phyloP scores from a whole-genome alignment of 2,113 vertebrate genomes.

The Dromaius novaehollandiae region DNA sequence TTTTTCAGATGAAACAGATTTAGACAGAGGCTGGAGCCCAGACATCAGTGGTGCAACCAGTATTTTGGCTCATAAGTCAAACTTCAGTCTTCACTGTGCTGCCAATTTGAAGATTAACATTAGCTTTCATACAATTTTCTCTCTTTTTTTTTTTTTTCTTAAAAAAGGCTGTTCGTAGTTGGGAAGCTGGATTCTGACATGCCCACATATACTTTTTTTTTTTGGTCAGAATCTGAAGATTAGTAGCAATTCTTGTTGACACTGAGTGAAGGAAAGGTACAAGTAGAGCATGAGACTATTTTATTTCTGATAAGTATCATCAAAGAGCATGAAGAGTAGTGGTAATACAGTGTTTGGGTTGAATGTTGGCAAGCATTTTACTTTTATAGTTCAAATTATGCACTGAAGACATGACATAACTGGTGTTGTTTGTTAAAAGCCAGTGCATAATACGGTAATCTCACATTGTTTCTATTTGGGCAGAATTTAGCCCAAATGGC shows the following conservation, averaged over 20 bases:
- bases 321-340: not conserved
- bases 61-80: not conserved
- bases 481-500: not conserved
- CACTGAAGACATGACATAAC: not conserved
- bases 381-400: not conserved
- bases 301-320: not conserved
- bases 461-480: rapidly evolving
- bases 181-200: not conserved
- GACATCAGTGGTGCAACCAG: not conserved
- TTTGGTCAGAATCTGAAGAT: not conserved
- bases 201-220: not conserved
- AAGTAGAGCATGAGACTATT: not conserved
- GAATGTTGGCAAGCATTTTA: not conserved
- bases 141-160: not conserved
- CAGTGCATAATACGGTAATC: not conserved
- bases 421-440: not conserved
- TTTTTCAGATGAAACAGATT: not conserved
- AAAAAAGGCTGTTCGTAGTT: not conserved
- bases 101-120: not conserved
- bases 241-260: not conserved
- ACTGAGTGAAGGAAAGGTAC: not conserved
- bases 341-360: not conserved
- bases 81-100: not conserved
- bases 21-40: not conserved
- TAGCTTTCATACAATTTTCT: not conserved